These are phyloP conservation scores for Drosophila prostipennis DNA, from an alignment of 2,888 invertebrate genomes.

Conservation along the genomic window DNA sequence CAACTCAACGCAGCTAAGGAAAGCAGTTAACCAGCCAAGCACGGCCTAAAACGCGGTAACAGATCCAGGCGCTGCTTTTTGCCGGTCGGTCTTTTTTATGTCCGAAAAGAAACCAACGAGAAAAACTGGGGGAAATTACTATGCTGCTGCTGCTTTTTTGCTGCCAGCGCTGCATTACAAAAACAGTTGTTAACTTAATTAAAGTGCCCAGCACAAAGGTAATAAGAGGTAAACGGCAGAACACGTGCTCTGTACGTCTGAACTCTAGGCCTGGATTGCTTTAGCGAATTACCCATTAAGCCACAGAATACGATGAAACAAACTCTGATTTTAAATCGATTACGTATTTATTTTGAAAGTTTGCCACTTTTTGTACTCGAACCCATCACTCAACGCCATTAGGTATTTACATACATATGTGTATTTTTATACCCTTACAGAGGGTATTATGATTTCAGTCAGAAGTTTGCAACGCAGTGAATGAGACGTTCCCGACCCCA, in stretches of 20 bases:
- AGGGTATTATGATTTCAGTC: too few relatives aligned
- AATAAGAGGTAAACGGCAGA: conserved; percentile 42
- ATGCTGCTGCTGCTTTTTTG: conserved; percentile 37
- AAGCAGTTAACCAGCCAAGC: conserved; percentile 31
- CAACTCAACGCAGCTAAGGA: conserved; percentile 11
- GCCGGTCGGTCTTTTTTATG: conserved; percentile 54
- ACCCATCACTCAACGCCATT: background rate
- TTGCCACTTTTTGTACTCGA: background rate
- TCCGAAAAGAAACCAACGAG: conserved; percentile 48
- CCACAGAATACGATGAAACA: background rate
- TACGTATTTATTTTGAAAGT: background rate
- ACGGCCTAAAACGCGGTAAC: conserved; percentile 17
- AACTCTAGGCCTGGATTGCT: background rate
- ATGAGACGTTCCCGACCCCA: too few relatives aligned
- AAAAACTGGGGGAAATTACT: conserved; percentile 46
- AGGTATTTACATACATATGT: background rate
- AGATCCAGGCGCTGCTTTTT: conserved; percentile 38
- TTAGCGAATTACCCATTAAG: background rate
- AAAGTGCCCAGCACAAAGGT: conserved; percentile 56
- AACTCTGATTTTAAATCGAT: background rate
- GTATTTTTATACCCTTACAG: too few relatives aligned
- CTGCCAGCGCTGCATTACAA: conserved; percentile 33
- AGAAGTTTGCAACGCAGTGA: too few relatives aligned
- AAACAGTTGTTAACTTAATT: conserved; percentile 74
- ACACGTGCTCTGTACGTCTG: conserved; percentile 16